phyloP scores from a whole-genome alignment of 2,888 invertebrate species.

The Anaspis maculata region DNA sequence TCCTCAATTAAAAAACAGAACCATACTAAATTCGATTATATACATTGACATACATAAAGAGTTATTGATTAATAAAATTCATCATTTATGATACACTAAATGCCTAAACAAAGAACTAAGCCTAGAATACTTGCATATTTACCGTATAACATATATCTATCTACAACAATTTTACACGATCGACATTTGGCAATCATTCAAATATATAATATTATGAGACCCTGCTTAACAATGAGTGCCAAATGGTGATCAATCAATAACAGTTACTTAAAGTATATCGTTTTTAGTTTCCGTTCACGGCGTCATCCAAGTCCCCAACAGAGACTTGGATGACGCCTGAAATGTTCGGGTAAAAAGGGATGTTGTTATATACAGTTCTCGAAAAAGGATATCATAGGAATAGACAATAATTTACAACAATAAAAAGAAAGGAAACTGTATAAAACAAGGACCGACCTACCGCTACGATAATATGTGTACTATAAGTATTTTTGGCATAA shows the following conservation, averaged over 20 bases:
- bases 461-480: constrained; percentile 8
- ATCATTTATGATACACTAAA: constrained; percentile 23
- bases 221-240: constrained; percentile 40
- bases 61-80: constrained; percentile 28
- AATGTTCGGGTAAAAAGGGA: too few relatives aligned
- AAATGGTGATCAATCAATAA: too few relatives aligned
- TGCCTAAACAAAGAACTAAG: constrained; percentile 33
- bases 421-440: constrained; percentile 17
- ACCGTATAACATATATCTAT: constrained; percentile 25
- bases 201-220: constrained; percentile 42
- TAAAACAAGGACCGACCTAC: constrained; percentile 18
- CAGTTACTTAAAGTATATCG: too few relatives aligned
- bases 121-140: constrained; percentile 25
- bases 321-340: too few relatives aligned
- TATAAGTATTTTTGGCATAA: constrained; percentile 28
- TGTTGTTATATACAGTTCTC: too few relatives aligned
- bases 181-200: constrained; percentile 37
- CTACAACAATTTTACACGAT: constrained; percentile 34
- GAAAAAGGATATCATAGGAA: too few relatives aligned
- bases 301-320: too few relatives aligned
- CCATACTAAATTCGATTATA: constrained; percentile 31
- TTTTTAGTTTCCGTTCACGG: too few relatives aligned
- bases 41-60: constrained; percentile 32
- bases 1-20: constrained; percentile 36
- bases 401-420: constrained; percentile 19